A percentile compares a stretch with the other conserved stretches of the same genome.
Evolutionary conservation across 1,140 invertebrate genomes (phyloP).

Genomic region (Drosophila burlai): DNA sequence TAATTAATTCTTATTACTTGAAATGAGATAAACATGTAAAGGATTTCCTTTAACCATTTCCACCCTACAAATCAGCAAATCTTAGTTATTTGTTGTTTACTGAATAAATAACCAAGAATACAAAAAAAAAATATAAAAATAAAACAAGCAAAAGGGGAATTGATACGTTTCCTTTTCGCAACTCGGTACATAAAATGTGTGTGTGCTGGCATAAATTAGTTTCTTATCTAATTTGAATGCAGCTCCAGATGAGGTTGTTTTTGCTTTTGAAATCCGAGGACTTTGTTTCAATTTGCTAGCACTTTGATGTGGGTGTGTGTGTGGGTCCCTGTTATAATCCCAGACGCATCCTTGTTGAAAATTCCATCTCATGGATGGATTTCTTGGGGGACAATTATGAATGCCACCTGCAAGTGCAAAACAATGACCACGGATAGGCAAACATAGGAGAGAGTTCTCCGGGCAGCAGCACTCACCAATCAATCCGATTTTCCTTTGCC

Average conservation of each 20-base stretch:
- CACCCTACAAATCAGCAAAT: not conserved
- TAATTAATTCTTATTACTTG: not conserved
- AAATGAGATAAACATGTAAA: too few species aligned
- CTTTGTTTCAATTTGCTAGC: slow-evolving; percentile 51
- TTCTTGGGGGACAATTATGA: slow-evolving; percentile 54
- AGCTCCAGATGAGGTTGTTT: not conserved
- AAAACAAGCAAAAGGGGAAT: not conserved
- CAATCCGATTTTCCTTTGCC: slow-evolving; percentile 49
- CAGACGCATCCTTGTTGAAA: slow-evolving; percentile 31
- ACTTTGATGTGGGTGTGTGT: slow-evolving; percentile 24
- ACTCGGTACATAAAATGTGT: slow-evolving; percentile 2
- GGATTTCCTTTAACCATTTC: not conserved
- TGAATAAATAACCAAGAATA: not conserved
- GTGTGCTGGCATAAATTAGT: slow-evolving; percentile 15
- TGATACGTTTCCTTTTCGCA: not conserved
- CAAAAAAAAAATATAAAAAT: not conserved
- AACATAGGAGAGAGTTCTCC: slow-evolving; percentile 6
- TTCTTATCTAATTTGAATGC: slow-evolving; percentile 33
- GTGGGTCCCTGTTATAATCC: slow-evolving; percentile 22
- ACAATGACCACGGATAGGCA: slow-evolving; percentile 11
- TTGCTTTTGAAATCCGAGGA: slow-evolving; percentile 9
- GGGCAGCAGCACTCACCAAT: slow-evolving; percentile 46
- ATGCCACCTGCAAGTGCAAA: slow-evolving; percentile 55
- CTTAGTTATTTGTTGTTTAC: not conserved
- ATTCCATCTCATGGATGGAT: slow-evolving; percentile 33